Conservation (phyloP, 2,113 vertebrate genomes). For the Marmota flaviventris region DNA sequence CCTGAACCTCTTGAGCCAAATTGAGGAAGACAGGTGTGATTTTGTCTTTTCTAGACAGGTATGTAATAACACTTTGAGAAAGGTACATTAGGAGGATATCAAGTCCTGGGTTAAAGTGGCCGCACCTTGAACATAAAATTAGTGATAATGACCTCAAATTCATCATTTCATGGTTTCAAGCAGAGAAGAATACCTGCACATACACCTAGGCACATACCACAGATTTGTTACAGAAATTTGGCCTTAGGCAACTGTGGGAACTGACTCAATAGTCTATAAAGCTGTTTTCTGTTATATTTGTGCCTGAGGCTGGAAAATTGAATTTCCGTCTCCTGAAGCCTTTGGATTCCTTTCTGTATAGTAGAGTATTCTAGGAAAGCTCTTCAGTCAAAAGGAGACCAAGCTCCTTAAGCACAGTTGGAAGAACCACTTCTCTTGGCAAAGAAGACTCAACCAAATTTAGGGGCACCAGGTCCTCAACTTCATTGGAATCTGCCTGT, state of each 20-base stretch:
- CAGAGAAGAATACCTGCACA: background rate
- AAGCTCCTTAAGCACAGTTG: background rate
- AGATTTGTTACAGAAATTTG: background rate
- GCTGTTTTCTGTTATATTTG: background rate
- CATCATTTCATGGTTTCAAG: background rate
- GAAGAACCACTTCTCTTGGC: background rate
- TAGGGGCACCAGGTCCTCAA: background rate
- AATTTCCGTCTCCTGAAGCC: background rate
- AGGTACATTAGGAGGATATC: too few relatives aligned
- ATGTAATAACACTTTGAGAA: background rate
- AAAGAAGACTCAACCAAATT: background rate
- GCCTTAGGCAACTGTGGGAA: background rate
- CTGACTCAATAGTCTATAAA: background rate
- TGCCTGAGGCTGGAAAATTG: background rate
- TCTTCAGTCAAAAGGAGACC: background rate
- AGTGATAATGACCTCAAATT: background rate
- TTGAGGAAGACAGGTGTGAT: background rate
- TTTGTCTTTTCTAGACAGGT: background rate
- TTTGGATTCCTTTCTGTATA: background rate
- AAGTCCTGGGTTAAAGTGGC: background rate
- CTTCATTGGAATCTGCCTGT: background rate
- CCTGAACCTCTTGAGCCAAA: background rate
- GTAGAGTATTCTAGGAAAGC: background rate
- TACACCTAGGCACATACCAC: background rate
- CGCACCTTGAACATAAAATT: background rate